Evolutionary conservation across 2,797 vertebrate genomes (phyloP).

Genomic region (Poliocrania exsul): DNA sequence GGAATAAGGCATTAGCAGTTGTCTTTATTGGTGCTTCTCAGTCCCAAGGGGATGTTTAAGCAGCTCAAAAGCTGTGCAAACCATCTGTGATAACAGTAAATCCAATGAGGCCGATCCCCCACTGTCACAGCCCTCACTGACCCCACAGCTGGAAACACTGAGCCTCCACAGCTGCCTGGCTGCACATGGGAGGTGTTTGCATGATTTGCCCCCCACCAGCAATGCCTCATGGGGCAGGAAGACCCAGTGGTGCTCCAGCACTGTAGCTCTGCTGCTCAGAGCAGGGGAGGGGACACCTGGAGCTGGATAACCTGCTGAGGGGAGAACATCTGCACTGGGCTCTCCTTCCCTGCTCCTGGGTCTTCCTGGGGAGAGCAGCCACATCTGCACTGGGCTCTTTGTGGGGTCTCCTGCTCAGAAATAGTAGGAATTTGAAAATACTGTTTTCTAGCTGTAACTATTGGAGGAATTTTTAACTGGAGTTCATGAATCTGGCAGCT

Average conservation of each 20-base stretch:
- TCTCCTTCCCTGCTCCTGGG: neutral
- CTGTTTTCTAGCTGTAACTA: neutral
- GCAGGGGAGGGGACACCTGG: neutral
- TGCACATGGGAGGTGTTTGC: neutral
- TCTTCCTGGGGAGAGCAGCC: neutral
- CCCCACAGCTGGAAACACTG: neutral
- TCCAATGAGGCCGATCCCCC: rapidly evolving
- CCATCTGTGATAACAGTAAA: neutral
- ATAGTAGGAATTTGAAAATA: neutral
- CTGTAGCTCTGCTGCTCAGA: neutral
- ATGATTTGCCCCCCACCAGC: neutral
- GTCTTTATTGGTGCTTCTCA: neutral
- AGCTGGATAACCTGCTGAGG: neutral
- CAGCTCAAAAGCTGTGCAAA: neutral
- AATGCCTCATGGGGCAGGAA: neutral
- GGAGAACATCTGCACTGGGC: neutral
- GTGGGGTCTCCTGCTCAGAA: neutral
- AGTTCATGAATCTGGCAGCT: neutral
- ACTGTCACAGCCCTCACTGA: neutral
- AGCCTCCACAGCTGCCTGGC: neutral
- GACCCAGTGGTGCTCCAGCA: neutral
- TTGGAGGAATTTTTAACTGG: neutral
- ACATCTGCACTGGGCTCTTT: neutral
- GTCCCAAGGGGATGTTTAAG: neutral
- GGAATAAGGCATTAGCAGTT: neutral